Evolutionary conservation across 2,888 invertebrate species (phyloP), one percentile per base, ranked within the genome.

Genomic region (Pyrocoelia pectoralis): DNA sequence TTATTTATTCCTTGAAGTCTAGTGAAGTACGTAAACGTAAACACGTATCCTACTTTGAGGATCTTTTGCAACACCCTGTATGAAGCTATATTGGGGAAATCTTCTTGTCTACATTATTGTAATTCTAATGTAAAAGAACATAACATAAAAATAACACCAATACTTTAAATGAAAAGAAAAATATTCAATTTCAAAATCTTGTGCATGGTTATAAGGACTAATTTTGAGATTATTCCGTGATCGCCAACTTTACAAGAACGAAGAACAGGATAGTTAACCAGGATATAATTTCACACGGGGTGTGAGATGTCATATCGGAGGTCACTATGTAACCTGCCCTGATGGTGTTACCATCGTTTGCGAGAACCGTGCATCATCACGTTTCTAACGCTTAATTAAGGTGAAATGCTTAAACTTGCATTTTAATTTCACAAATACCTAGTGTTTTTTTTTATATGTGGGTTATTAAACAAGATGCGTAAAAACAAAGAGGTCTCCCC

Each of bases 251-350:
- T 2, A 13, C 40, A 54, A 53, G 19, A 48, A 48, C 48, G 48
- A 38, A 33, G 15, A 12, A 29, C 13, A 46, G 52, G 53, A 48
- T 38, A 19, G 40, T 24, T 24, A 24, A 24, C 24, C 3, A 6
- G 24, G 6, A 24, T 24, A 6, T 51, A 55, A 63, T 63, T 63
- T 63, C 63, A 59, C 63, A 63, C 63, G 55, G 50, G 54, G 55
- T 63, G 58, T 59, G 63, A 60, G 53, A 60, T 50, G 41, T 51
- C 46, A 41, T 53, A 50, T 48, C 29, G 18, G 38, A 65, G 59
- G 65, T 65, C 51, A 65, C 56, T 19, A 13, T 52, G 49, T 61
- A 61, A 61, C 60, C 60, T 52, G 61, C 65, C 61, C 61, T 61
- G 60, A 60, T 61, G 65, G 46, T 60, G 60, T 50, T 51, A 33